A percentile compares a stretch with the other conserved stretches of the same genome.
Conservation (phyloP, 2,113 vertebrate genomes). For the Ptilorrhoa leucosticta region DNA sequence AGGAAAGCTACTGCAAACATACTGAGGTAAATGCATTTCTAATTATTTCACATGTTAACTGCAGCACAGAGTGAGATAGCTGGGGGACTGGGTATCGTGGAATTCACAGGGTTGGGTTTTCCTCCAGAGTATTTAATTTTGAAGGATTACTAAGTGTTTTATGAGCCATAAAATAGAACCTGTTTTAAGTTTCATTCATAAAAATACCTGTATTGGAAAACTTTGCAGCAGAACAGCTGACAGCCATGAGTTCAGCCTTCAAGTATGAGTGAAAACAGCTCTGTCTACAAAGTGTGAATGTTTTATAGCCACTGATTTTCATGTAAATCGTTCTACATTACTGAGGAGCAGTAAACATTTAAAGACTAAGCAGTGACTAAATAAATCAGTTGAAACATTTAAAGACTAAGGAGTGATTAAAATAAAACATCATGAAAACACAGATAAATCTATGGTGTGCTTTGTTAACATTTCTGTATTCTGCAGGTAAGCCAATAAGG, state of each 20-base stretch:
- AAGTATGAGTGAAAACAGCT: neutral
- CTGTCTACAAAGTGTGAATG: neutral
- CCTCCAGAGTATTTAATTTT: neutral
- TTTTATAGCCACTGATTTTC: neutral
- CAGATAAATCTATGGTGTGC: neutral
- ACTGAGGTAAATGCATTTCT: slow-evolving; percentile 75
- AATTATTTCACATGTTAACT: neutral
- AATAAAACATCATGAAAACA: neutral
- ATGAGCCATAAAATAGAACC: neutral
- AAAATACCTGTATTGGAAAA: neutral
- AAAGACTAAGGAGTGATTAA: neutral
- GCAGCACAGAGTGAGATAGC: neutral
- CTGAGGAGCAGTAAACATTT: neutral
- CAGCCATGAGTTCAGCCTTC: neutral
- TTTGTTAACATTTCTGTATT: neutral
- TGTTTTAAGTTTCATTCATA: neutral
- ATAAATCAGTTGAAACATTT: neutral
- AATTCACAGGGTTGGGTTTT: neutral
- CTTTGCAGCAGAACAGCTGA: neutral
- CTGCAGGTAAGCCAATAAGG: neutral
- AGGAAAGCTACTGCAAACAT: slow-evolving; percentile 97
- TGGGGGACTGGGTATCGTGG: neutral
- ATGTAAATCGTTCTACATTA: neutral
- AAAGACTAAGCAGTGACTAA: neutral
- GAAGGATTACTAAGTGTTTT: neutral